These are phyloP conservation scores for Diaperis boleti DNA, from an alignment of 2,888 invertebrate species.

Conservation along the genomic window DNA sequence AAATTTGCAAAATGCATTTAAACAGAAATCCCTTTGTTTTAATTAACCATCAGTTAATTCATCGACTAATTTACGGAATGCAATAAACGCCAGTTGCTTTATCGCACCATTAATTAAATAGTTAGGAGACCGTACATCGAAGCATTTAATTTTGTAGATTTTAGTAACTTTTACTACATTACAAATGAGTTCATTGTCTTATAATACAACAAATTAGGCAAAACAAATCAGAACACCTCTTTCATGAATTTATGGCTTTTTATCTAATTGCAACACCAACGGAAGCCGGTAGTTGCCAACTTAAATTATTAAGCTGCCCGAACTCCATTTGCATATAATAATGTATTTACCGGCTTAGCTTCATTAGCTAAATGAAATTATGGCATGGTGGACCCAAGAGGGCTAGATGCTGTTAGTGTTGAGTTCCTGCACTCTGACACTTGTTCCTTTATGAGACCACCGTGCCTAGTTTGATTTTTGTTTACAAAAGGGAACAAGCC, in stretches of 20 bases:
- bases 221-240: too few relatives aligned
- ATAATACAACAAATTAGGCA: too few relatives aligned
- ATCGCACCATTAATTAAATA: conserved; percentile 18
- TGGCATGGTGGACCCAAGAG: conserved; percentile 55
- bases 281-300: conserved; percentile 36
- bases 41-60: conserved; percentile 27
- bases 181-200: too few relatives aligned
- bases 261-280: not conserved
- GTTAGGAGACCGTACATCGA: not conserved
- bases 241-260: not conserved
- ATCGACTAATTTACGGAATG: conserved; percentile 20
- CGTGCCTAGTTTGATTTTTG: conserved; percentile 52
- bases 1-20: conserved; percentile 32
- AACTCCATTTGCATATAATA: conserved; percentile 64
- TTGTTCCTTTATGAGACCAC: conserved; percentile 49
- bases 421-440: conserved; percentile 40
- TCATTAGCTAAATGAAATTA: conserved; percentile 64
- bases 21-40: conserved; percentile 14
- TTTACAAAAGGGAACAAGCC: conserved; percentile 44
- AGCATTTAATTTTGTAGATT: not conserved
- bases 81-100: conserved; percentile 28
- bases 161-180: too few relatives aligned
- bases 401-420: conserved; percentile 46
- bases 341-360: conserved; percentile 63
- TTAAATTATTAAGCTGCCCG: conserved; percentile 57